Evolutionary conservation across 1,140 invertebrate genomes (phyloP), one percentile per base, ranked within the genome.

Genomic region (Drosophila equinoxialis): DNA sequence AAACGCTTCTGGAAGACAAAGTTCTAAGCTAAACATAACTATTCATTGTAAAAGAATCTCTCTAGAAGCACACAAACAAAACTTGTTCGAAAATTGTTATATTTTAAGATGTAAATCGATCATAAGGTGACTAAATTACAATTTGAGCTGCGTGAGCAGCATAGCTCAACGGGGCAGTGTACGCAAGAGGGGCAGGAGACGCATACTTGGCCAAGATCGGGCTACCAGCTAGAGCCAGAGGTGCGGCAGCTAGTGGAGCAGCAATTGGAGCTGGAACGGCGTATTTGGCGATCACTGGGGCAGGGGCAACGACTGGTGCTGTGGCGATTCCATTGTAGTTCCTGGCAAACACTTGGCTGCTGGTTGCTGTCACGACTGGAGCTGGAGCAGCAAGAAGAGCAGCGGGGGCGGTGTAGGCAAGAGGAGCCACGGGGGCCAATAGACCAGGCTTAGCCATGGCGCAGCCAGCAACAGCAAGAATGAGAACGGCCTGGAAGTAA

Each of bases 291-390:
- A 76, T 42, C 0, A 81, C 61, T 0, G 77, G 66, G 45, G 77
- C 73, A 1, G 91, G 81, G 20, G 79, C 76, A 20, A 83, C 57
- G 10, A 84, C 68, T 6, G 77, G 79, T 48, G 87, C 83, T 55
- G 75, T 14, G 0, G 91, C 90, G 35, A 92, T 91, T 10, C 92
- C 92, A 78, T 92, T 93, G 65, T 80, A 92, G 71, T 93, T 93
- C 54, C 92, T 90, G 48, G 93, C 91, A 68, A 93, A 66, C 60
- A 92, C 91, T 78, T 93, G 93, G 35, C 92, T 93, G 42, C 93
- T 93, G 6, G 84, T 90, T 14, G 93, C 92, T n/a, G 93, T 92
- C 41, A 92, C 75, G 14, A 90, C 78, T 3, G 92, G 91, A 42
- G 91, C 79, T 59, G 81, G 80, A 14, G 81, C 81, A 35, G 89